phyloP scores from a whole-genome alignment of 1,140 invertebrate species.

The Eumaeus atala region DNA sequence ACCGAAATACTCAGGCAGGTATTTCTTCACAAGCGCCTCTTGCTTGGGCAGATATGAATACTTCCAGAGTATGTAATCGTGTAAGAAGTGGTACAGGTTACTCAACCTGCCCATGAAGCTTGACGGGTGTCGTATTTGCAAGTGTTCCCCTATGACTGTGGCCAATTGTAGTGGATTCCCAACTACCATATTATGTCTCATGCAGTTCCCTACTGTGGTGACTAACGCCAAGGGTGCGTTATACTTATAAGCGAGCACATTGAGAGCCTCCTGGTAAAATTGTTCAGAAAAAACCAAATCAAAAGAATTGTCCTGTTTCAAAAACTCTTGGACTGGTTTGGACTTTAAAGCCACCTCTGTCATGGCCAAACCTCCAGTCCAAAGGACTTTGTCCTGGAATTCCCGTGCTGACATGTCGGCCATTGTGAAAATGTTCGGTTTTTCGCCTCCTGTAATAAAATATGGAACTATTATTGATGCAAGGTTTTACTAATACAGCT shows the following conservation, averaged over 20 bases:
- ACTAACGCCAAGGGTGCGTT: constrained; percentile 72
- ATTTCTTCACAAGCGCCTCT: constrained; percentile 52
- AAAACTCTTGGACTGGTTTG: constrained; percentile 57
- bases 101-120: constrained; percentile 54
- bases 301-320: constrained; percentile 63
- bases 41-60: constrained; percentile 49
- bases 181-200: constrained; percentile 70
- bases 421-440: constrained; percentile 58
- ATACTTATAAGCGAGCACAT: constrained; percentile 73
- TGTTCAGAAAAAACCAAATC: constrained; percentile 75
- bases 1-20: constrained; percentile 39
- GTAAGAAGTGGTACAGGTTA: constrained; percentile 50
- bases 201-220: constrained; percentile 74
- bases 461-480: too few species aligned
- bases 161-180: constrained; percentile 73
- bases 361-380: constrained; percentile 58
- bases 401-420: constrained; percentile 41
- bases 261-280: constrained; percentile 75
- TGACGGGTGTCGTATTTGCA: constrained; percentile 50
- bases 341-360: constrained; percentile 70
- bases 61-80: constrained; percentile 53
- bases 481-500: too few species aligned
- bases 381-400: constrained; percentile 50
- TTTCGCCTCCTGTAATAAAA: constrained; percentile 34
- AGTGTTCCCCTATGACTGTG: constrained; percentile 61